phyloP scores from a whole-genome alignment of 2,113 vertebrate genomes.

The Uria aalge region DNA sequence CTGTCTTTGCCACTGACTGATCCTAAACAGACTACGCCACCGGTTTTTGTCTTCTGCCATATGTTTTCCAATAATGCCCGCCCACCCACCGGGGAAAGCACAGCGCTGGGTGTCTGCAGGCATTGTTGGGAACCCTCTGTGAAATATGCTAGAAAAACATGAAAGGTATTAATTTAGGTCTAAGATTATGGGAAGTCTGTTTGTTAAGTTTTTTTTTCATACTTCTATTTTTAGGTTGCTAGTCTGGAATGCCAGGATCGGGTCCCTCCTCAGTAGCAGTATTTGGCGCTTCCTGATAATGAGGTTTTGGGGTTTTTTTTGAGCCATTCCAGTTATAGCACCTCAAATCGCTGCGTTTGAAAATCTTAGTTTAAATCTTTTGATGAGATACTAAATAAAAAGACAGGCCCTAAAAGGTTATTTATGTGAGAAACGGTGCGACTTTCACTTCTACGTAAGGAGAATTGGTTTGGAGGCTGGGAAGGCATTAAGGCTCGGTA shows the following conservation, averaged over 20 bases:
- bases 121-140: constrained; percentile 6
- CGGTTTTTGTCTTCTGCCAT: neutral
- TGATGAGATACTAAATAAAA: neutral
- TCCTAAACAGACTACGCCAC: neutral
- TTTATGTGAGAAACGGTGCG: neutral
- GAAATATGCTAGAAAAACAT: neutral
- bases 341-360: neutral
- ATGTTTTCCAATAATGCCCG: constrained; percentile 1
- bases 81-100: neutral
- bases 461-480: neutral
- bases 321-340: neutral
- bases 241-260: neutral
- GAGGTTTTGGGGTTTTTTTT: neutral
- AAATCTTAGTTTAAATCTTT: constrained; percentile 1
- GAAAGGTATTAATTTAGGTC: neutral
- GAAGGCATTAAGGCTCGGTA: neutral
- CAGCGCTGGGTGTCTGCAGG: neutral
- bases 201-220: neutral
- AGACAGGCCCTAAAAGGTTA: neutral
- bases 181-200: neutral
- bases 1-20: neutral
- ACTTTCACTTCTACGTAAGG: neutral
- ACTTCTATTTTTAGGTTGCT: neutral
- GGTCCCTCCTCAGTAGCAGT: neutral
- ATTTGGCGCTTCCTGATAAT: neutral